Evolutionary conservation across 2,888 invertebrate genomes (phyloP).

Genomic region (Rhimphoctona megacephalus): DNA sequence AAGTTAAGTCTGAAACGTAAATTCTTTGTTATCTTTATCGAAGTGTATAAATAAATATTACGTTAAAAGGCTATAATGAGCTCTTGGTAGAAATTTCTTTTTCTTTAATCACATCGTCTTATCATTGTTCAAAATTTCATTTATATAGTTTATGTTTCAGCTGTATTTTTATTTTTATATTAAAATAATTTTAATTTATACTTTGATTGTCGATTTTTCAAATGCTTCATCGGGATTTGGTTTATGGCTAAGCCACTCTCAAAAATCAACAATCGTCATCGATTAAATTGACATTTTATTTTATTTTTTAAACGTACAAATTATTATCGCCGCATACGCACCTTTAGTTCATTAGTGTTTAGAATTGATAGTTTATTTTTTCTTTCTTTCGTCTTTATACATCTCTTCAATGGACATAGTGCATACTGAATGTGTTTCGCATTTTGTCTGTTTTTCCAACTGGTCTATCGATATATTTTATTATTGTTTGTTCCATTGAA

Average conservation of each 20-base stretch:
- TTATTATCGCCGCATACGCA: conserved; percentile 29
- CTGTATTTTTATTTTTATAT: conserved; percentile 52
- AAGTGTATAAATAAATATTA: conserved; percentile 25
- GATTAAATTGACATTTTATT: neutral
- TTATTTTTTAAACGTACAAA: conserved; percentile 11
- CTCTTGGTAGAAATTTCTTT: conserved; percentile 46
- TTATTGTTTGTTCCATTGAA: conserved; percentile 15
- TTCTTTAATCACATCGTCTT: conserved; percentile 49
- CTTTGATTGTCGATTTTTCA: conserved; percentile 60
- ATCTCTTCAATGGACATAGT: conserved; percentile 57
- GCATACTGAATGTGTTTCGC: conserved; percentile 72
- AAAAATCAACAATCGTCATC: conserved; percentile 3
- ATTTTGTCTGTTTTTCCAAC: conserved; percentile 69
- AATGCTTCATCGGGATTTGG: conserved; percentile 69
- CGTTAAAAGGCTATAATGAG: conserved; percentile 41
- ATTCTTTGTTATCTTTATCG: conserved; percentile 47
- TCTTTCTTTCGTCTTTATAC: conserved; percentile 17
- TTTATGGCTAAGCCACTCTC: conserved; percentile 73
- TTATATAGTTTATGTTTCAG: conserved; percentile 43
- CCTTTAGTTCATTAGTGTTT: conserved; percentile 68
- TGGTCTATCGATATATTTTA: conserved; percentile 41
- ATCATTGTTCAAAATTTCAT: conserved; percentile 40
- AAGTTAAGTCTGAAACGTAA: conserved; percentile 66
- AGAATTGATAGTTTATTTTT: conserved; percentile 59
- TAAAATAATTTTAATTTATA: conserved; percentile 51